These are phyloP conservation scores for Argyrosomus japonicus DNA, from an alignment of 2,113 vertebrate species.

Conservation along the genomic window DNA sequence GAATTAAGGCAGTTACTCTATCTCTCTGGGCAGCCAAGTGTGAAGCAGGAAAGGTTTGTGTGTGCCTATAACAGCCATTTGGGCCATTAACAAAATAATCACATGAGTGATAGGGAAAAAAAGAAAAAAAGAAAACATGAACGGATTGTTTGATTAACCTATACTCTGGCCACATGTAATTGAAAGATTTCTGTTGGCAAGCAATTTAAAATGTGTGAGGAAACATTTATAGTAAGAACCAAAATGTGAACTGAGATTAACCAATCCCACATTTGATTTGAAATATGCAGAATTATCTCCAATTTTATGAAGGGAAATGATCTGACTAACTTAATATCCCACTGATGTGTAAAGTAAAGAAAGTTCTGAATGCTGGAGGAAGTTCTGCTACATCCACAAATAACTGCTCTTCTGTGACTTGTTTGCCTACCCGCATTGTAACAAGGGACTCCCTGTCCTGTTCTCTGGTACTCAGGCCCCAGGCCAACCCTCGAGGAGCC, in stretches of 20 bases:
- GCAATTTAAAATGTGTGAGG: neutral
- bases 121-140: no score
- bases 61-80: slow-evolving; percentile 24
- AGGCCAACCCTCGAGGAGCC: slow-evolving; percentile 82
- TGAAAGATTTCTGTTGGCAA: neutral
- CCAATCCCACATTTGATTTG: neutral
- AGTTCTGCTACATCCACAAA: slow-evolving; percentile 24
- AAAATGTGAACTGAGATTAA: neutral
- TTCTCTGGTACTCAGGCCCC: slow-evolving; percentile 70
- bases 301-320: neutral
- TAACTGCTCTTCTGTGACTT: slow-evolving; percentile 40
- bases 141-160: slow-evolving; percentile 23
- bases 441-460: slow-evolving; percentile 67
- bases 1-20: slow-evolving; percentile 62
- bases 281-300: neutral
- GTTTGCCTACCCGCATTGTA: slow-evolving; percentile 51
- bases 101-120: neutral
- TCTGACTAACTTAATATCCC: neutral
- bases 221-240: neutral
- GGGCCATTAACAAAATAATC: slow-evolving; percentile 41
- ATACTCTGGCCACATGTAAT: neutral
- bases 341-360: neutral
- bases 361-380: slow-evolving; percentile 4
- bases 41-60: slow-evolving; percentile 51
- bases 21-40: slow-evolving; percentile 64